Base-by-base conservation (phyloP, 2,113 vertebrate species). In the Trinectes maculatus region DNA sequence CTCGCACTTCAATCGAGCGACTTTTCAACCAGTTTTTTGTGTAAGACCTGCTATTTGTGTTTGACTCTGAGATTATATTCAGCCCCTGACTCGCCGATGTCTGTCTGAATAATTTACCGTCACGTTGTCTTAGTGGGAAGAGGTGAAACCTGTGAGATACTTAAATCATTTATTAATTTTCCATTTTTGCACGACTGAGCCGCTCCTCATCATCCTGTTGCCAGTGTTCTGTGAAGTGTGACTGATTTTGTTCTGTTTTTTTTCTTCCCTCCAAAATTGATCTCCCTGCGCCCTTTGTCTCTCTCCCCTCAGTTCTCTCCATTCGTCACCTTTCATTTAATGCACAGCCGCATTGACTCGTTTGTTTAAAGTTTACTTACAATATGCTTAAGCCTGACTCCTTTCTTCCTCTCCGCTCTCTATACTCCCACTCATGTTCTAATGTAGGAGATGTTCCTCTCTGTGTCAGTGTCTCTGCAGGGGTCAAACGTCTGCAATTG, bases 121-220 rank as follows among this genome's bases (percentile, higher is more conserved):
- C 33, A 53, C 54, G 47, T 72, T 37, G 42, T 56, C 70, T 64
- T 28, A 18, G 42, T 57, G 58, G n/a, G 49, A 48, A 56, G 58
- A 79, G 64, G 60, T 74, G 33, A 82, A 49, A 60, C 33, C 64
- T 78, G 61, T 84, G 58, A 81, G 54, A 83, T 52, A 55, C 67
- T 75, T 49, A 79, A 77, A 77, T 73, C 51, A 68, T 61, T 77
- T 81, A 74, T 87, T 85, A 52, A 81, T 81, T 77, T 85, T 83
- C 43, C 47, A 74, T 79, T 74, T 48, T 69, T 67, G 46, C 79
- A 62, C 73, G 51, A 51, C 59, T 29, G 42, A 67, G 68, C 56
- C 65, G 52, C 28, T 75, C 80, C 80, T 82, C 59, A 72, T 85
- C 80, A 82, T 79, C 39, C 58, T 48, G 63, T 66, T 69, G 56